Evolutionary conservation across 2,888 invertebrate species (phyloP).

Genomic region (Tanytarsus gracilentus): DNA sequence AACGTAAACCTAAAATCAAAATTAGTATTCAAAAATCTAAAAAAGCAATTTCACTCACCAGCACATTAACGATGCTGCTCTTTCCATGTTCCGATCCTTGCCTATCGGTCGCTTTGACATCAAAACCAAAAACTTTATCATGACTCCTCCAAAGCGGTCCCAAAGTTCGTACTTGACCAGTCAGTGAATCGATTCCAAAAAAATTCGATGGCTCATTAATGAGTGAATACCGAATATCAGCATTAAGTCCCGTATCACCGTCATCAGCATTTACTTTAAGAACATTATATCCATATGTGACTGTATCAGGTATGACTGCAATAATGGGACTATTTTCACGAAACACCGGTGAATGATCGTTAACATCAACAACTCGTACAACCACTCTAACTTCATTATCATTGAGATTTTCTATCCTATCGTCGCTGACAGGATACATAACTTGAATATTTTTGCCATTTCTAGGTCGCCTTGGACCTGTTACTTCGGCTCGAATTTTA

Average conservation of each 20-base stretch:
- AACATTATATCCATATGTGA: slow-evolving; percentile 73
- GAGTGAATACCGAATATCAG: slow-evolving; percentile 71
- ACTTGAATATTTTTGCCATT: slow-evolving; percentile 55
- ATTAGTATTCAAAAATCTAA: not conserved
- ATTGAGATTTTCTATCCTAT: slow-evolving; percentile 60
- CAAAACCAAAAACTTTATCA: slow-evolving; percentile 73
- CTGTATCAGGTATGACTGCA: slow-evolving; percentile 72
- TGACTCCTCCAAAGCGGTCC: slow-evolving; percentile 59
- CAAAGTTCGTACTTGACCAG: slow-evolving; percentile 66
- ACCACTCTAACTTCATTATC: slow-evolving; percentile 72
- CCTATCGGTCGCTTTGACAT: slow-evolving; percentile 78
- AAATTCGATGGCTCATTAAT: slow-evolving; percentile 65
- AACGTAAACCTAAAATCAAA: slow-evolving; percentile 55
- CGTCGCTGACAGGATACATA: slow-evolving; percentile 67
- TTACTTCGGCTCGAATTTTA: slow-evolving; percentile 45
- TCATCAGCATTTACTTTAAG: slow-evolving; percentile 68
- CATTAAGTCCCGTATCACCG: slow-evolving; percentile 63
- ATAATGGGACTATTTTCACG: slow-evolving; percentile 67
- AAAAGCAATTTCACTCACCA: slow-evolving; percentile 49
- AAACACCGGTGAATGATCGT: slow-evolving; percentile 75
- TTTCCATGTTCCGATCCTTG: slow-evolving; percentile 71
- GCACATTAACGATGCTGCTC: slow-evolving; percentile 75
- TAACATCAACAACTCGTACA: slow-evolving; percentile 67
- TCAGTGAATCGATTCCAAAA: slow-evolving; percentile 67
- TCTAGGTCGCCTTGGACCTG: slow-evolving; percentile 51